phyloP scores from a whole-genome alignment of 2,888 invertebrate genomes.

The Xestia sexstrigata region DNA sequence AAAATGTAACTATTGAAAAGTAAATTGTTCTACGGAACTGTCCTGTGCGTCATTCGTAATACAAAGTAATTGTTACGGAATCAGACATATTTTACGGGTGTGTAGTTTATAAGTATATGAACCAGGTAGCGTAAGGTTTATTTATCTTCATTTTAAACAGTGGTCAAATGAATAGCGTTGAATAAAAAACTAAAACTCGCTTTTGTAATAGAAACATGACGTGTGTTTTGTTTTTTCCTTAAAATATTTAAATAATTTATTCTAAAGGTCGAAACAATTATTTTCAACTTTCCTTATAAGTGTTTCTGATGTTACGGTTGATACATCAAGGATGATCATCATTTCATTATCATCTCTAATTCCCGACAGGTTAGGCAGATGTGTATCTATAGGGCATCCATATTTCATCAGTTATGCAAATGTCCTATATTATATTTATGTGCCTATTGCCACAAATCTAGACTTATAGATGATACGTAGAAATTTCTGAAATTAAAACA shows the following conservation, averaged over 20 bases:
- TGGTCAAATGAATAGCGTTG: not conserved
- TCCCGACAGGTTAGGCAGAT: not conserved
- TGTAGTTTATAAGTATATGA: not conserved
- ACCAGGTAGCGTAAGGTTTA: not conserved
- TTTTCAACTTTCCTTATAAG: not conserved
- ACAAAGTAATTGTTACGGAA: constrained; percentile 13
- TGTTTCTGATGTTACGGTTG: not conserved
- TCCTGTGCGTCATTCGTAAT: constrained; percentile 5
- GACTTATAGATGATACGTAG: not conserved
- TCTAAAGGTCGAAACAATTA: not conserved
- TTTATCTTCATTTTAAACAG: not conserved
- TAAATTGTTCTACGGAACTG: not conserved
- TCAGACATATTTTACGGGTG: constrained; percentile 1
- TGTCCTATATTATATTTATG: not conserved
- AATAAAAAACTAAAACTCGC: not conserved
- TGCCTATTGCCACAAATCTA: not conserved
- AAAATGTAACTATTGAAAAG: not conserved
- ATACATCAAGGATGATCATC: not conserved
- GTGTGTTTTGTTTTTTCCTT: not conserved
- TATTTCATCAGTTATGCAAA: not conserved
- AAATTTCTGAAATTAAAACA: not conserved
- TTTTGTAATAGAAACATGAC: not conserved
- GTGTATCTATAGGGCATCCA: not conserved
- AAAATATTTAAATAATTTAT: not conserved
- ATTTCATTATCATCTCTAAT: not conserved